Conservation (phyloP, 2,797 vertebrate genomes). For the Agapornis canus region DNA sequence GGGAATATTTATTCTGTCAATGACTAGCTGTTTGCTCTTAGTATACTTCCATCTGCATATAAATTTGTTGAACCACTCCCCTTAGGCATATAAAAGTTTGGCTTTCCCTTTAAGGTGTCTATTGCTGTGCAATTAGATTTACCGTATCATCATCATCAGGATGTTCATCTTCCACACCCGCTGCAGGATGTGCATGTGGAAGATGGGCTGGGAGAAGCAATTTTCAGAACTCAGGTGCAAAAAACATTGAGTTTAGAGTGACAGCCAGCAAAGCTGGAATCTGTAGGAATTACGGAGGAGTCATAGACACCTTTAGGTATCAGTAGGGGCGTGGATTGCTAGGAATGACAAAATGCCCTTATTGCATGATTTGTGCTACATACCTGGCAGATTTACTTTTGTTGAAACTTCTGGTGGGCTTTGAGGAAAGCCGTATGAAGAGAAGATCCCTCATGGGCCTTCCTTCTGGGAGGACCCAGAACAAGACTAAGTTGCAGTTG, state of each 20-base stretch:
- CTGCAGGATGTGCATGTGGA: neutral
- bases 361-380: fast-evolving
- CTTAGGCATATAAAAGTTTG: conserved; percentile 44
- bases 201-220: neutral
- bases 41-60: conserved; percentile 62
- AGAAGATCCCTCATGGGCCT: neutral
- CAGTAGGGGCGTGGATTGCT: neutral
- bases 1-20: conserved; percentile 40
- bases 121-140: neutral
- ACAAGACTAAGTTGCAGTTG: neutral
- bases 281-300: neutral
- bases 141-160: neutral
- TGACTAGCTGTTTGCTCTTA: conserved; percentile 60
- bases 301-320: neutral
- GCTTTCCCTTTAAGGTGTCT: conserved; percentile 42
- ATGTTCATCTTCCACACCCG: neutral
- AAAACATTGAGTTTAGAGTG: neutral
- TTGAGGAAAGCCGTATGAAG: neutral
- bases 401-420: neutral
- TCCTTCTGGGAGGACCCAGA: neutral
- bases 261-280: neutral
- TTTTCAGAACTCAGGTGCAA: neutral
- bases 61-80: conserved; percentile 65
- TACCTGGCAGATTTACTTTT: neutral
- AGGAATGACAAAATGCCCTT: neutral